Conservation (phyloP, 2,888 invertebrate genomes). For the Matsumyia berberina region DNA sequence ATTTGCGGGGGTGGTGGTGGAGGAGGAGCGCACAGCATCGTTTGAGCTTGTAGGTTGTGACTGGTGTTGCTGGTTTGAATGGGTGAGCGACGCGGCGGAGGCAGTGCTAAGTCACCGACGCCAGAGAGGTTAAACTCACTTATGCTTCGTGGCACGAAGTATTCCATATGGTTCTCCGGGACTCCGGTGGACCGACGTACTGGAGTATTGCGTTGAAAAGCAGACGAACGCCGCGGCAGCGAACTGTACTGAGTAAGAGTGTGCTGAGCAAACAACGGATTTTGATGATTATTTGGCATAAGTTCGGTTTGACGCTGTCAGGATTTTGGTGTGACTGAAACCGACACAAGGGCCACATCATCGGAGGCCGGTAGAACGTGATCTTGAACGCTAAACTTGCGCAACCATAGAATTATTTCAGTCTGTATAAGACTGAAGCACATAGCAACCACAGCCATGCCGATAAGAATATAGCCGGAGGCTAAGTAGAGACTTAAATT, state of each 20-base stretch:
- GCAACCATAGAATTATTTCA: constrained; percentile 86
- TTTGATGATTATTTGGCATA: constrained; percentile 83
- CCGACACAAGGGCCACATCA: constrained; percentile 85
- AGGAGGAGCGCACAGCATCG: constrained; percentile 81
- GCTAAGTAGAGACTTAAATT: constrained; percentile 91
- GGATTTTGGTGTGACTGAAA: constrained; percentile 86
- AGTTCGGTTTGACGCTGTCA: constrained; percentile 85
- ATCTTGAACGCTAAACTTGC: constrained; percentile 84
- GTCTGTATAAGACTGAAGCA: constrained; percentile 94
- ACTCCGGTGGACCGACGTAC: constrained; percentile 87
- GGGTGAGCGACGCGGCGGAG: constrained; percentile 84
- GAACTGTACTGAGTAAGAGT: constrained; percentile 86
- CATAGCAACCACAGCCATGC: constrained; percentile 94
- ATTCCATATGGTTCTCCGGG: constrained; percentile 89
- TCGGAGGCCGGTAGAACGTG: constrained; percentile 85
- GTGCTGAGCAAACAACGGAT: constrained; percentile 84
- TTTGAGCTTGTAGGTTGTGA: constrained; percentile 81
- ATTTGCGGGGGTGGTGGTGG: constrained; percentile 82
- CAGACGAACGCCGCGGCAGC: constrained; percentile 85
- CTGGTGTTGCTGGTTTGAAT: constrained; percentile 80
- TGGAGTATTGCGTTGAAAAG: constrained; percentile 88
- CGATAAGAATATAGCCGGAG: constrained; percentile 92
- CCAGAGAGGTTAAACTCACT: constrained; percentile 92
- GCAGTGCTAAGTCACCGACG: constrained; percentile 86
- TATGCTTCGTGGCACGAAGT: constrained; percentile 93